Conservation (phyloP, 2,113 vertebrate species). For the Sander vitreus region DNA sequence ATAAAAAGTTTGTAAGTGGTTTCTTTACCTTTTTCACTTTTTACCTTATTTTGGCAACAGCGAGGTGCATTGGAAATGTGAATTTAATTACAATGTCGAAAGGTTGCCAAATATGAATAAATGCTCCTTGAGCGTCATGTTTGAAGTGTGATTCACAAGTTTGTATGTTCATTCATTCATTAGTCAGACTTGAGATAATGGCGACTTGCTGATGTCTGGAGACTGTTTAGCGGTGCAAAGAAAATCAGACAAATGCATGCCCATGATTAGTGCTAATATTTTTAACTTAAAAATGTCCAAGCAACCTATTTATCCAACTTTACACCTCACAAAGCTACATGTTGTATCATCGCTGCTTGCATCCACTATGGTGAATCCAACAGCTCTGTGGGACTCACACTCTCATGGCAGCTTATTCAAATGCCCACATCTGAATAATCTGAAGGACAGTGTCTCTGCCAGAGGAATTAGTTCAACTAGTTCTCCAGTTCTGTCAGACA, state of each 20-base stretch:
- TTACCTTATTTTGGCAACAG: neutral
- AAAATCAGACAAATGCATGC: neutral
- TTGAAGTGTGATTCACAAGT: conserved; percentile 16
- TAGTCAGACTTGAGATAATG: neutral
- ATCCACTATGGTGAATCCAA: conserved; percentile 2
- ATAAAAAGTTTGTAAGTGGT: neutral
- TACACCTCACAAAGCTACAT: conserved; percentile 10
- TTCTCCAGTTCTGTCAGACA: conserved; percentile 19
- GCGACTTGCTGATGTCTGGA: neutral
- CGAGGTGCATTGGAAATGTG: neutral
- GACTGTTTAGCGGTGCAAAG: neutral
- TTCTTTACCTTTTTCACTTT: neutral
- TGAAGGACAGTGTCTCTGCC: conserved; percentile 13
- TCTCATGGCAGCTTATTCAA: conserved; percentile 30
- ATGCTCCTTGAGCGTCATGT: neutral
- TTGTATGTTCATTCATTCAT: conserved; percentile 9
- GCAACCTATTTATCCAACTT: neutral
- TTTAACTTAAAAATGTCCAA: neutral
- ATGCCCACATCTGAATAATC: conserved; percentile 46
- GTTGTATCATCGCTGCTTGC: conserved; percentile 16
- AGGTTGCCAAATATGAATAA: neutral
- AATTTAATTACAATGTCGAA: neutral
- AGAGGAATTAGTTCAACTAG: conserved; percentile 36
- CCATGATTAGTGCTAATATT: neutral
- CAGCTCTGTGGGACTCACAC: conserved; percentile 2